Percentiles rank a stretch among this genome's conserved stretches.
These are phyloP conservation scores for Spheniscus humboldti DNA, from an alignment of 2,797 vertebrate species.

Conservation along the genomic window DNA sequence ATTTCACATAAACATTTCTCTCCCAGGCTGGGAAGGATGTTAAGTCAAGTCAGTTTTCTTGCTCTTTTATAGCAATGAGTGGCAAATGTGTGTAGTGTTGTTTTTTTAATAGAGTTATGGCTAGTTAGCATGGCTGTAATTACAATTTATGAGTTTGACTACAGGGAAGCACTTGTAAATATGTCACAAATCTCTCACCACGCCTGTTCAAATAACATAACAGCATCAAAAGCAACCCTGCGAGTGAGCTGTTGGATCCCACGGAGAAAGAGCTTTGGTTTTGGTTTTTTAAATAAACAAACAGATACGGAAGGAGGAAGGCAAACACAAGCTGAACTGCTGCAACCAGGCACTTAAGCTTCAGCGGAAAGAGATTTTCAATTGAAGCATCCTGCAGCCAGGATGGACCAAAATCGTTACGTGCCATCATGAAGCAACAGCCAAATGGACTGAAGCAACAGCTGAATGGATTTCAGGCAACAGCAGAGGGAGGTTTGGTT, in stretches of 20 bases:
- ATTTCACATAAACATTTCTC: background rate
- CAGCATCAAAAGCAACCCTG: background rate
- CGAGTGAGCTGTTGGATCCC: background rate
- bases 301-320: background rate
- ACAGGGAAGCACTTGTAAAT: constrained; percentile 28
- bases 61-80: constrained; percentile 3
- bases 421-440: background rate
- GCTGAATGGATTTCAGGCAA: background rate
- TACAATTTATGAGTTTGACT: constrained; percentile 22
- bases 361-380: background rate
- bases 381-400: background rate
- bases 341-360: background rate
- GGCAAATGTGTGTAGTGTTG: background rate
- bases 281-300: background rate
- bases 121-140: constrained; percentile 47
- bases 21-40: background rate
- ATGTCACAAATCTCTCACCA: constrained; percentile 33
- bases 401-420: accelerated
- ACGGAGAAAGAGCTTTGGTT: background rate
- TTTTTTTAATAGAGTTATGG: background rate
- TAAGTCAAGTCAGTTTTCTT: background rate
- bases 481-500: background rate
- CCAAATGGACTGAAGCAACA: background rate
- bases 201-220: background rate
- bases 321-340: background rate